A percentile compares a stretch with the other conserved stretches of the same genome.
Conservation (phyloP, 1,140 invertebrate genomes). For the Subanguina moxae region DNA sequence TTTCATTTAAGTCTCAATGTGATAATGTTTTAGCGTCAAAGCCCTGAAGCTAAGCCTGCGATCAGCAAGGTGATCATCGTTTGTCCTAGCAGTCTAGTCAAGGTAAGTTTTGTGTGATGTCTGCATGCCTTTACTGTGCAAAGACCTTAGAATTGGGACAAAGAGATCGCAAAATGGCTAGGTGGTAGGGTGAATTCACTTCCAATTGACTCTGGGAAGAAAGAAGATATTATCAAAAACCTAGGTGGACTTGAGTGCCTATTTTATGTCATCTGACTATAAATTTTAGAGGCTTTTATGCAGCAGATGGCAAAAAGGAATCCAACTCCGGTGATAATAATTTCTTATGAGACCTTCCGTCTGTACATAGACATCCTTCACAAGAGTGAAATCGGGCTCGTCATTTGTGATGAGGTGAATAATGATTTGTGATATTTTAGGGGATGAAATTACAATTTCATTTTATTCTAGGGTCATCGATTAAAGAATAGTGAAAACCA, state of each 20-base stretch:
- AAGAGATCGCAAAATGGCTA: slow-evolving; percentile 96
- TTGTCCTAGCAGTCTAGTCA: slow-evolving; percentile 90
- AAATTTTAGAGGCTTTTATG: slow-evolving; percentile 61
- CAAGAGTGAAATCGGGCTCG: slow-evolving; percentile 83
- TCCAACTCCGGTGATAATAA: slow-evolving; percentile 84
- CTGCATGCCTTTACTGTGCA: not conserved
- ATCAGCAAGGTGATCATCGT: slow-evolving; percentile 91
- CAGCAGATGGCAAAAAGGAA: slow-evolving; percentile 65
- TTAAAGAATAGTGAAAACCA: slow-evolving; percentile 97
- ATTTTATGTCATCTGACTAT: not conserved
- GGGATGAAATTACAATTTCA: slow-evolving; percentile 11
- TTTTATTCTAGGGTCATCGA: slow-evolving; percentile 72
- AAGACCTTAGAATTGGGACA: slow-evolving; percentile 81
- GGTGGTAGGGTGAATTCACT: slow-evolving; percentile 75
- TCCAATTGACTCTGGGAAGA: slow-evolving; percentile 62
- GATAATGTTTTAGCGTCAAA: slow-evolving; percentile 61
- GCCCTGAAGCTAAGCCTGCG: slow-evolving; percentile 69
- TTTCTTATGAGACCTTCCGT: slow-evolving; percentile 97
- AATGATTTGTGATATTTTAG: slow-evolving; percentile 17
- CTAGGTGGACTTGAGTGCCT: slow-evolving; percentile 41
- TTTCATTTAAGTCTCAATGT: no score
- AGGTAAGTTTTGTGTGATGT: slow-evolving; percentile 62
- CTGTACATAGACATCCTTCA: slow-evolving; percentile 83
- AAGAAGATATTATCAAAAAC: slow-evolving; percentile 49
- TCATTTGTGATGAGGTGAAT: slow-evolving; percentile 87